These are phyloP conservation scores for Circaetus gallicus DNA, from an alignment of 2,113 vertebrate species.

Conservation along the genomic window DNA sequence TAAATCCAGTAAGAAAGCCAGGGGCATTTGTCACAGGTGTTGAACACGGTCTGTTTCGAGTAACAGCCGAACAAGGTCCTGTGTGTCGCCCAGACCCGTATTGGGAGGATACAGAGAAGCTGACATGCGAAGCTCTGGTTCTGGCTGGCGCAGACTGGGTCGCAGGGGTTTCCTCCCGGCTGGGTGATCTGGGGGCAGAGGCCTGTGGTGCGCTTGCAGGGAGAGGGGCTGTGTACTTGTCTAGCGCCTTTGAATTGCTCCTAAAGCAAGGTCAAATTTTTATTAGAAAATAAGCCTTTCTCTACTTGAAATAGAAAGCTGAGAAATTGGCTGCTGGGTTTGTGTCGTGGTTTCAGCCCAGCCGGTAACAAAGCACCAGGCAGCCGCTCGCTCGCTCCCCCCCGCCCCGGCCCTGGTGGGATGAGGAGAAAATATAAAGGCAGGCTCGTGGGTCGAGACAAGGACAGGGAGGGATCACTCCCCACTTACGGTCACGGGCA, in stretches of 20 bases:
- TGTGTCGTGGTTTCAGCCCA: no score
- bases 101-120: fast-evolving
- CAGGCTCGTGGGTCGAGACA: no score
- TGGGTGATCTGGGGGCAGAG: not conserved
- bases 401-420: no score
- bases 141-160: no score
- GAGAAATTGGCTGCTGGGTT: not conserved
- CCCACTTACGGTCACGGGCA: no score
- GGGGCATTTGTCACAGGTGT: fast-evolving
- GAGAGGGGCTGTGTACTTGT: not conserved
- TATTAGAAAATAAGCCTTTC: not conserved
- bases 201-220: fast-evolving
- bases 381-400: no score
- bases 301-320: not conserved
- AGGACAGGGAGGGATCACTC: no score
- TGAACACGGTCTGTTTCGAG: no score
- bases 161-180: not conserved
- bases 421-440: no score
- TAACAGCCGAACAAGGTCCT: not conserved
- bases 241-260: not conserved
- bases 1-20: not conserved
- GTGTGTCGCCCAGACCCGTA: fast-evolving
- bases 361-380: no score
- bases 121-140: fast-evolving
- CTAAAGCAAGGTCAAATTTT: not conserved